Base-by-base conservation (phyloP, 37 sponge, comb jelly and placozoan species). In the Spongilla lacustris region DNA sequence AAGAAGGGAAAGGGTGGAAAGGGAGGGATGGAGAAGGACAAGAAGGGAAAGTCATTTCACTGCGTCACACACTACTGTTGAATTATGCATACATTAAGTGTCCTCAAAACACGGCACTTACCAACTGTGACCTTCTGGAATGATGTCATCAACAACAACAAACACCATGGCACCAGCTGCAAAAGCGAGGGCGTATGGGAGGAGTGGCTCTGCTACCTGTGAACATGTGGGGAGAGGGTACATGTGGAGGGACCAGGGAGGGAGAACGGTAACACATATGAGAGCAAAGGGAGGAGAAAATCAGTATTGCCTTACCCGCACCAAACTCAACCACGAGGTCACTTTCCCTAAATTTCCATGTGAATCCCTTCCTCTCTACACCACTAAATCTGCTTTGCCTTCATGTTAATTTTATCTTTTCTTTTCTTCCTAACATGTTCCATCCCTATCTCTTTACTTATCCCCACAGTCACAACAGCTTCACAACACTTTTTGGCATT, bases 141-240 rank as follows among this genome's bases (percentile, higher is more conserved):
- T 86, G 32, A 98, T 94, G 71, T 98, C 98, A 80, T 98, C 93
- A 1, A 88, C 78, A 17, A 98, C 98, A 32, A 98, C 98, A 76
- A 85, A 96, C 12, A 98, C 92, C 98, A 98, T 98, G 22, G 98
- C 98, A 38, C 98, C 98, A 67, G 96, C 98, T 35, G 98, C 98
- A 92, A 98, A 98, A n/a, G 98, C 84, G 27, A 98, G 88, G 13
- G 98, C 95, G 79, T 93, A 92, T 0, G 98, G 96, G 17, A 98
- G 86, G 28, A 96, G 71, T 24, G 95, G 95, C 70, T 96, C 95
- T 77, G 91, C 97, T 23, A 98, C 58, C 93, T 94, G 75, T 12
- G 81, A 29, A 83, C 23, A 19, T n/a, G 66, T 0, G 58, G 36
- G 58, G 69, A 49, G 24, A 22, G 46, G 26, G 5, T 4, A 5